Percentiles rank a stretch among this genome's conserved stretches.
Conservation (phyloP, 2,888 invertebrate species). For the Hermaeophaga mercurialis region DNA sequence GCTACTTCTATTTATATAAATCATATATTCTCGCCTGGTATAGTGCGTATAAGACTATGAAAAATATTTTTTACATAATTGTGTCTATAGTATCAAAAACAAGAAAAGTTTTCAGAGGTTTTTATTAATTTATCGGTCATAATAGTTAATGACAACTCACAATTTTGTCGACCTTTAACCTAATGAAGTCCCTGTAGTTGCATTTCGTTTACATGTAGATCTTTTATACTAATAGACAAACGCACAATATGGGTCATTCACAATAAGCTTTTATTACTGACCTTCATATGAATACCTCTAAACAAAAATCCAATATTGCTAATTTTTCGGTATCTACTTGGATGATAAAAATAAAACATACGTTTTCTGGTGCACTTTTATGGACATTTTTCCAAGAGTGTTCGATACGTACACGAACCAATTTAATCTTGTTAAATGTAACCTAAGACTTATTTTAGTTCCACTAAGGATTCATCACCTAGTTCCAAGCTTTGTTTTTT, state of each 20-base stretch:
- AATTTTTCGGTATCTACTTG: conserved; percentile 6
- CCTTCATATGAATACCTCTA: conserved; percentile 8
- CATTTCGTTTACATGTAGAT: no score
- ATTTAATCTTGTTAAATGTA: conserved; percentile 47
- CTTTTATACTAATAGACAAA: conserved; percentile 8
- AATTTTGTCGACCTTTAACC: no score
- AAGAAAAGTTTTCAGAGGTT: no score
- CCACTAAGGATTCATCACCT: conserved; percentile 37
- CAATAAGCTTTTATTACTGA: conserved; percentile 25
- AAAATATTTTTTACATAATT: no score
- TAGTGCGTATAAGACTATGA: no score
- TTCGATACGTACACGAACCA: conserved; percentile 27
- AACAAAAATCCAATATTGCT: conserved; percentile 18
- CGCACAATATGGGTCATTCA: conserved; percentile 19
- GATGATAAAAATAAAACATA: conserved; percentile 2
- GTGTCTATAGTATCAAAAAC: no score
- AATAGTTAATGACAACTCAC: no score
- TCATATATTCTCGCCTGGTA: no score
- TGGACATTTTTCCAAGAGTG: not conserved
- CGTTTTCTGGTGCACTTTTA: not conserved
- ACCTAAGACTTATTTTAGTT: conserved; percentile 33
- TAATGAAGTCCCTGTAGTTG: no score
- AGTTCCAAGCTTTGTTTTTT: conserved; percentile 27
- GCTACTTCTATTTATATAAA: no score
- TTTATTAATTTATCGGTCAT: no score